Conservation (phyloP, 2,113 vertebrate genomes). For the Pollimyrus isidori region DNA sequence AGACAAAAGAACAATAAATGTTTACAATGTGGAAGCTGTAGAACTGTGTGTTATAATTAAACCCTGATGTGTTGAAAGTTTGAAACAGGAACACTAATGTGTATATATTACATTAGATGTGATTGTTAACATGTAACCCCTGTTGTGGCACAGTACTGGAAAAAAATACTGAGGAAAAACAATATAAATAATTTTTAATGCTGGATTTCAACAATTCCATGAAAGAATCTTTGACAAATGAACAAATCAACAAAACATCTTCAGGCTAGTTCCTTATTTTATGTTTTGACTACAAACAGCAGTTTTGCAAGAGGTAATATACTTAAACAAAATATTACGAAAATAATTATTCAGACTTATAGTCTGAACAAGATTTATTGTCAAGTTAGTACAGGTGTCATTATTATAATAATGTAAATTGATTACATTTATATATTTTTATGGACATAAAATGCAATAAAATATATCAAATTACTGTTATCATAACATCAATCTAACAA, state of each 20-base stretch:
- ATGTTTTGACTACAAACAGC: neutral
- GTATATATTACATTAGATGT: too few species aligned
- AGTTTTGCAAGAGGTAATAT: neutral
- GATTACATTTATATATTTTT: neutral
- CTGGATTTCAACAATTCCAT: neutral
- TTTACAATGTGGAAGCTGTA: neutral
- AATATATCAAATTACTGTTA: neutral
- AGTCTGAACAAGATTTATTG: neutral
- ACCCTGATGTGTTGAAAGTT: neutral
- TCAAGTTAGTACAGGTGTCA: neutral
- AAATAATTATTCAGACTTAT: neutral
- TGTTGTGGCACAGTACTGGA: too few species aligned
- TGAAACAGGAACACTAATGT: neutral
- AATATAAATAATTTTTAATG: neutral
- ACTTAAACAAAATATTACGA: neutral
- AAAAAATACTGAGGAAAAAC: too few species aligned
- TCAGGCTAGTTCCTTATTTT: neutral
- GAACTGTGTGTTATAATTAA: neutral
- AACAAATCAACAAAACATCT: neutral
- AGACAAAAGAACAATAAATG: conserved; percentile 32
- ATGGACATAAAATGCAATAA: neutral
- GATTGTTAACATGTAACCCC: too few species aligned
- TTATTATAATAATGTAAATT: neutral
- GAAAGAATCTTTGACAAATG: neutral
- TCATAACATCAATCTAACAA: neutral